Conservation (phyloP, 2,797 vertebrate genomes). For the Labeo calbasu region DNA sequence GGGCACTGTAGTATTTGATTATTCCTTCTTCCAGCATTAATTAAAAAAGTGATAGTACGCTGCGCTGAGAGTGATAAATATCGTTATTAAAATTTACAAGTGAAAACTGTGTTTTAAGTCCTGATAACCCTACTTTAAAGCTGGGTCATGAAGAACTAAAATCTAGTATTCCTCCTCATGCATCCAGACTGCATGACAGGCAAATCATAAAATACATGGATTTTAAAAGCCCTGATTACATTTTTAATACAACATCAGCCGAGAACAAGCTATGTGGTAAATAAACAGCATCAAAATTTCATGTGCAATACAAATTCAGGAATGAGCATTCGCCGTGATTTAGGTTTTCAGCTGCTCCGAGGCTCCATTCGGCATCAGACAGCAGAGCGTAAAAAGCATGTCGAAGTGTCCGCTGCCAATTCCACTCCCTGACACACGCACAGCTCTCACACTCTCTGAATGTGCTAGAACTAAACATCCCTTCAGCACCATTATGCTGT, state of each 20-base stretch:
- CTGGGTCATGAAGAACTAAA: conserved; percentile 6
- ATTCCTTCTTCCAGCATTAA: conserved; percentile 38
- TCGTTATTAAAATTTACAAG: conserved; percentile 35
- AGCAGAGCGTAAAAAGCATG: conserved; percentile 12
- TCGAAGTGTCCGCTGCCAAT: conserved; percentile 21
- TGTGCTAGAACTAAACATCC: conserved; percentile 36
- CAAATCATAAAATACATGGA: conserved; percentile 33
- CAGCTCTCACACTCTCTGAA: conserved; percentile 14
- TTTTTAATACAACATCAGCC: conserved; percentile 46
- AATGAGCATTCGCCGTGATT: conserved; percentile 20
- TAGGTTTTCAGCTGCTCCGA: conserved; percentile 20
- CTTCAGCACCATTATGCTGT: conserved; percentile 43
- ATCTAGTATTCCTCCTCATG: conserved; percentile 9
- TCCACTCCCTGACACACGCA: conserved; percentile 8
- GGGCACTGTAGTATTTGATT: conserved; percentile 27
- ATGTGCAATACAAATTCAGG: conserved; percentile 16
- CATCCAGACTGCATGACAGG: background rate
- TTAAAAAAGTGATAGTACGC: conserved; percentile 31
- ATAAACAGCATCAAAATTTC: conserved; percentile 50
- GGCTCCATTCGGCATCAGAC: conserved; percentile 17
- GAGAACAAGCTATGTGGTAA: conserved; percentile 34
- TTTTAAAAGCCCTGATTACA: conserved; percentile 52
- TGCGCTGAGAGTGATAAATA: conserved; percentile 22
- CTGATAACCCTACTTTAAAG: conserved; percentile 29
- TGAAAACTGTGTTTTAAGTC: conserved; percentile 36